These are phyloP conservation scores for Polydrusus pterygomalis DNA, from an alignment of 2,888 invertebrate genomes.

Conservation along the genomic window DNA sequence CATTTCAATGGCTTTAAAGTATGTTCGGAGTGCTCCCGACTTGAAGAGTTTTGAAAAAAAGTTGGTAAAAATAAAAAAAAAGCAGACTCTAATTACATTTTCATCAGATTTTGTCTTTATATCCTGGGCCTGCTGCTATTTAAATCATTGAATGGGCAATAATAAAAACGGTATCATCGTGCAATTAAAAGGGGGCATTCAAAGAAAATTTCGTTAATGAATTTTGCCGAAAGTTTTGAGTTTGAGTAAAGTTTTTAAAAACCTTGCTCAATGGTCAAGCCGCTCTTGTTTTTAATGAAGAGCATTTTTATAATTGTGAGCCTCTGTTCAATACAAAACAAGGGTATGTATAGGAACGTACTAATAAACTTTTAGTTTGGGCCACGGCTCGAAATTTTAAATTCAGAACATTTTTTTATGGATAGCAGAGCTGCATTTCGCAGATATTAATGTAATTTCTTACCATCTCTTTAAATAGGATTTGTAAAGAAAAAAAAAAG, in stretches of 20 bases:
- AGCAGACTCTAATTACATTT: conserved; percentile 53
- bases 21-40: conserved; percentile 31
- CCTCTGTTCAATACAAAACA: conserved; percentile 61
- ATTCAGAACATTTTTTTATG: no score
- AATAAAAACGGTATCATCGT: conserved; percentile 60
- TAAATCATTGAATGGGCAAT: conserved; percentile 53
- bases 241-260: conserved; percentile 62
- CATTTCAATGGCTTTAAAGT: conserved; percentile 42
- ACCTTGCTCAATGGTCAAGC: conserved; percentile 63
- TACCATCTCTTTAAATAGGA: no score
- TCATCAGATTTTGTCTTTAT: conserved; percentile 52
- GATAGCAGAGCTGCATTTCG: no score
- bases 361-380: no score
- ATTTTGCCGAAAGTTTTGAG: conserved; percentile 62
- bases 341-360: conserved; percentile 46
- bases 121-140: conserved; percentile 33
- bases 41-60: conserved; percentile 34
- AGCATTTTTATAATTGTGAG: conserved; percentile 61
- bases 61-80: conserved; percentile 39
- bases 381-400: no score
- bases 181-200: conserved; percentile 67
- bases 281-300: conserved; percentile 60
- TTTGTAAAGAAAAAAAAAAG: no score
- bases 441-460: no score
- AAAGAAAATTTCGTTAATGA: conserved; percentile 67